These are phyloP conservation scores for Eupithecia pulchellata DNA, from an alignment of 2,888 invertebrate genomes.

Conservation along the genomic window DNA sequence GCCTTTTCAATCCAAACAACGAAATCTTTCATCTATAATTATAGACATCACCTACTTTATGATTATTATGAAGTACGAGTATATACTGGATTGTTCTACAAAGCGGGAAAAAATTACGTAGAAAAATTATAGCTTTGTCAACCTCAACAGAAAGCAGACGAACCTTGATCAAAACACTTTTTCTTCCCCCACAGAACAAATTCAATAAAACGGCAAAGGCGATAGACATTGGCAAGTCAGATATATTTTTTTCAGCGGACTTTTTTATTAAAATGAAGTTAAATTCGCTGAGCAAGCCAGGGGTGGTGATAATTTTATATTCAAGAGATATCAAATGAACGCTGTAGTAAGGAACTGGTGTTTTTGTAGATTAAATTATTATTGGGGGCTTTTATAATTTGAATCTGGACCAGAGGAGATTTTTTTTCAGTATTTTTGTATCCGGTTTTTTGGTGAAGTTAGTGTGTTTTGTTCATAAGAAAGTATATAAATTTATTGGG, in stretches of 20 bases:
- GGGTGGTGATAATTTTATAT: constrained; percentile 80
- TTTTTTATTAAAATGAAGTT: constrained; percentile 79
- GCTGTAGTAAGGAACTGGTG: constrained; percentile 35
- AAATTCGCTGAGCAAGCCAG: constrained; percentile 68
- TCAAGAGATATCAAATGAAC: constrained; percentile 62
- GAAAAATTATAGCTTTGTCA: too few species aligned
- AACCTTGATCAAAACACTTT: constrained; percentile 33
- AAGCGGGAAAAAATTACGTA: background rate
- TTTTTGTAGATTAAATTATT: constrained; percentile 29
- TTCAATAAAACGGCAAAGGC: constrained; percentile 59
- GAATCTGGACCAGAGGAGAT: background rate
- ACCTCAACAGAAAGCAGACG: background rate
- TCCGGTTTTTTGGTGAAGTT: too few species aligned
- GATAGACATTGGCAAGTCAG: constrained; percentile 63
- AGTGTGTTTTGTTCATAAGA: too few species aligned
- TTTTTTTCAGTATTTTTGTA: background rate
- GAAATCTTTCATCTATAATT: too few species aligned
- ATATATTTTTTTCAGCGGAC: constrained; percentile 58
- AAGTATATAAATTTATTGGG: too few species aligned
- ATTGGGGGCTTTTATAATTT: background rate
- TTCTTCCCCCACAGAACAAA: constrained; percentile 51
- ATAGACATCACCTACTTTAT: background rate
- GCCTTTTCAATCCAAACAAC: too few species aligned
- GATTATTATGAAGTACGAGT: background rate
- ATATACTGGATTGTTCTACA: background rate